These are phyloP conservation scores for Hirudinaria manillensis DNA, from an alignment of 2,888 invertebrate species.

Conservation along the genomic window DNA sequence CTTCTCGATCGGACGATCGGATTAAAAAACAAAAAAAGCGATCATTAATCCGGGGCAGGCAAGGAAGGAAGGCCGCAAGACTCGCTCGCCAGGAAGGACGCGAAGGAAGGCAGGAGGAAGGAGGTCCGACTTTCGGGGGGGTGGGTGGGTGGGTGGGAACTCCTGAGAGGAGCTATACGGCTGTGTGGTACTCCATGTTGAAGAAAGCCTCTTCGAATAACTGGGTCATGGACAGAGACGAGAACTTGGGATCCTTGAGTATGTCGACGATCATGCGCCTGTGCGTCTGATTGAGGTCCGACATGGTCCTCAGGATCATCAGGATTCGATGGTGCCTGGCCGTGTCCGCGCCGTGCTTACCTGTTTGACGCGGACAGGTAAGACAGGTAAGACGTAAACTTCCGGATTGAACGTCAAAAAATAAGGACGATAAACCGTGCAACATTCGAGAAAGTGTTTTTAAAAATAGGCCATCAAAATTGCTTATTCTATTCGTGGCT, in stretches of 20 bases:
- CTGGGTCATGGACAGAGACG: slow-evolving; percentile 14
- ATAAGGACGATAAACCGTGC: not conserved
- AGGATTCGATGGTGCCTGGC: slow-evolving; percentile 7
- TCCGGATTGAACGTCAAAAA: not conserved
- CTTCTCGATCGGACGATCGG: too few relatives aligned
- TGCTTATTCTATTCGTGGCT: too few relatives aligned
- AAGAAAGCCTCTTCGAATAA: slow-evolving; percentile 8
- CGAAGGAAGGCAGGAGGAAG: too few relatives aligned
- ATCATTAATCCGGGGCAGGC: too few relatives aligned
- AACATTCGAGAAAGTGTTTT: not conserved
- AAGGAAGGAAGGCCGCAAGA: too few relatives aligned
- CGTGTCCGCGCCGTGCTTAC: not conserved
- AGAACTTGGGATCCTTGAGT: not conserved
- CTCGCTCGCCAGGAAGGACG: too few relatives aligned
- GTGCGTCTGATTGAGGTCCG: slow-evolving; percentile 3
- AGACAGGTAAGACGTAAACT: not conserved
- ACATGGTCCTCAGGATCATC: slow-evolving; percentile 7
- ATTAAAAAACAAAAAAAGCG: too few relatives aligned
- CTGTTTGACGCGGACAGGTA: not conserved
- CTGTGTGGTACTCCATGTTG: not conserved
- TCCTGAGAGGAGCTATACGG: too few relatives aligned
- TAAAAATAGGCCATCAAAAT: not conserved
- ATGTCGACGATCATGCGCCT: not conserved
- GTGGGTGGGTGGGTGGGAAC: too few relatives aligned
- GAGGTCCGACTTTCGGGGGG: too few relatives aligned